Conservation (phyloP, 2,888 invertebrate species). For the Xylota segnis region DNA sequence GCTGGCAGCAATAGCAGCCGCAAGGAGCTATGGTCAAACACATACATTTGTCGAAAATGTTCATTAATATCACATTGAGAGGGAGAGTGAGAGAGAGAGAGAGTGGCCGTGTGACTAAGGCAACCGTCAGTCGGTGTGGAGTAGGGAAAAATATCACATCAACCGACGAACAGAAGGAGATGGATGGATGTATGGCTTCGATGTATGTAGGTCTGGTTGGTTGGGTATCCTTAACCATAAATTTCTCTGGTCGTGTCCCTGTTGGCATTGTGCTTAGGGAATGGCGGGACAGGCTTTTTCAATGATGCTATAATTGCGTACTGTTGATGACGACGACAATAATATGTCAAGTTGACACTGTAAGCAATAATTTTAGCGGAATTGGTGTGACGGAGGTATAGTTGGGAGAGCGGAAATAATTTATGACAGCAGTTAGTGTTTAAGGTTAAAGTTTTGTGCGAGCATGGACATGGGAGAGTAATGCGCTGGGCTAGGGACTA, state of each 20-base stretch:
- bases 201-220: slow-evolving; percentile 2
- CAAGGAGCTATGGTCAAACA: neutral
- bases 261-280: slow-evolving; percentile 24
- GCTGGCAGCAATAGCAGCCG: neutral
- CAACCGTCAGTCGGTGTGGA: neutral
- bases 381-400: neutral
- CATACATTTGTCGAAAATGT: slow-evolving; percentile 36
- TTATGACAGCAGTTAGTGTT: slow-evolving; percentile 13
- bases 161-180: slow-evolving; percentile 2
- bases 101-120: neutral
- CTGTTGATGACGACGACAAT: slow-evolving; percentile 53
- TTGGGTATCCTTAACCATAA: slow-evolving; percentile 40
- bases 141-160: neutral
- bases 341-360: slow-evolving; percentile 48
- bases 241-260: slow-evolving; percentile 37
- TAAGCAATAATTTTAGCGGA: slow-evolving; percentile 4
- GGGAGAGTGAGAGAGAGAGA: too few relatives aligned
- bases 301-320: slow-evolving; percentile 62
- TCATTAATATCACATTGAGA: slow-evolving; percentile 60
- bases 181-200: neutral
- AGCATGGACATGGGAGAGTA: too few relatives aligned
- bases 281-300: slow-evolving; percentile 27
- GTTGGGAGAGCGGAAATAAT: neutral
- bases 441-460: neutral
- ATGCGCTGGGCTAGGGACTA: too few relatives aligned